phyloP scores from a whole-genome alignment of 2,888 invertebrate species.

The Aproaerema taeniolella region DNA sequence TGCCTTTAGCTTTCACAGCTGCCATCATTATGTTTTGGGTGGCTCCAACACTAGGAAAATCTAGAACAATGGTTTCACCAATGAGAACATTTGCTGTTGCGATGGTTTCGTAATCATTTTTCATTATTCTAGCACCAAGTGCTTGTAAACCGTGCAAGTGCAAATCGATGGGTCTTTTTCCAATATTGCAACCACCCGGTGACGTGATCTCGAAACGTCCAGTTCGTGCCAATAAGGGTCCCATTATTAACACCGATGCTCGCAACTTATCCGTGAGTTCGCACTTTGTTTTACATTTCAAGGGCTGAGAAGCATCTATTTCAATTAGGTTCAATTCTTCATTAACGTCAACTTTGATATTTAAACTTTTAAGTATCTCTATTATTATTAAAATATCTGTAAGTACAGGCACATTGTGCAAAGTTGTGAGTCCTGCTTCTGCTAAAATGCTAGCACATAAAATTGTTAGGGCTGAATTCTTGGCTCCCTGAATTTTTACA shows the following conservation, averaged over 20 bases:
- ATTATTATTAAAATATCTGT: background rate
- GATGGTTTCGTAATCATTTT: background rate
- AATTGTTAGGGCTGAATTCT: background rate
- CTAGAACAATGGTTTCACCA: background rate
- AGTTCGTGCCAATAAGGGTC: background rate
- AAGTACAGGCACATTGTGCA: background rate
- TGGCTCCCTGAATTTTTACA: background rate
- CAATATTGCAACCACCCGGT: conserved; percentile 1
- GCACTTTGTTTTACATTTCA: background rate
- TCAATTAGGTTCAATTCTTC: background rate
- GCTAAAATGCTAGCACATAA: background rate
- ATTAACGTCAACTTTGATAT: background rate
- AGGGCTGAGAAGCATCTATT: background rate
- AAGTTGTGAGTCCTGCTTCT: background rate
- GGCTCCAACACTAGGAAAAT: conserved; percentile 19
- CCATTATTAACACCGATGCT: background rate
- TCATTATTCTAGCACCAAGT: background rate
- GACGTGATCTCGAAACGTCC: background rate
- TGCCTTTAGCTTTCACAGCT: conserved; percentile 19
- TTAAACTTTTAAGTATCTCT: background rate
- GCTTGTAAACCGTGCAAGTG: background rate
- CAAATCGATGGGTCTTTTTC: background rate
- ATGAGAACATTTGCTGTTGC: background rate
- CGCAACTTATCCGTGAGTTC: background rate
- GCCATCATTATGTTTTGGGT: conserved; percentile 21